phyloP scores from a whole-genome alignment of 2,888 invertebrate species.

The Ceratothoa steindachneri region DNA sequence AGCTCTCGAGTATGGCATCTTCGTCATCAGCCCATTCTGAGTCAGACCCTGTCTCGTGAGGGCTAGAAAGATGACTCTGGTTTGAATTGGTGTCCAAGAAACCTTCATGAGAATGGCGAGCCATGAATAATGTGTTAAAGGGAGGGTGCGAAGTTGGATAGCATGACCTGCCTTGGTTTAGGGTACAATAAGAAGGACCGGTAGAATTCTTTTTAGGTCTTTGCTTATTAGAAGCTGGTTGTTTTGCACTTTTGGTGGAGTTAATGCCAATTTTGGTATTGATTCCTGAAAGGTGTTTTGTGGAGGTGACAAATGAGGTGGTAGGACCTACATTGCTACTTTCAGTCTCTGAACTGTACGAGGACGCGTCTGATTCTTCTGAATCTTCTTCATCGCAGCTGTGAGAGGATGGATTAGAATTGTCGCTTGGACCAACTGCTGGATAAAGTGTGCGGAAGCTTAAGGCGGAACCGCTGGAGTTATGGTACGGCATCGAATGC shows the following conservation, averaged over 20 bases:
- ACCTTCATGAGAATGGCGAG: not conserved
- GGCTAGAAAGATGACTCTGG: not conserved
- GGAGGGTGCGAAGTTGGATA: not conserved
- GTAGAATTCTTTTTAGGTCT: not conserved
- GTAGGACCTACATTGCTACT: not conserved
- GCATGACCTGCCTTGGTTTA: not conserved
- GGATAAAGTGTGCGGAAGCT: not conserved
- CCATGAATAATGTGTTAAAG: constrained; percentile 3
- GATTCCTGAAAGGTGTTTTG: not conserved
- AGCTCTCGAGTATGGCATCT: not conserved
- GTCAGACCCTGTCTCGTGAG: not conserved
- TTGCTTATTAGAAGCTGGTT: not conserved
- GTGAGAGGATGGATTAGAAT: not conserved
- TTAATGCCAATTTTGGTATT: not conserved
- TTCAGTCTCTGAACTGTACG: not conserved
- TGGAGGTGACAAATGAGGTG: not conserved
- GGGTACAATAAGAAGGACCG: not conserved
- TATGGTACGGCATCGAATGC: not conserved
- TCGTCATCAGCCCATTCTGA: not conserved
- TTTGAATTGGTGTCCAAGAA: not conserved
- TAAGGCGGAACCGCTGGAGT: too few species aligned
- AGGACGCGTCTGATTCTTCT: not conserved
- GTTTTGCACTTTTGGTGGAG: not conserved
- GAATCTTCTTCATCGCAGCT: not conserved
- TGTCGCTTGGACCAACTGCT: not conserved